Conservation (phyloP, 2,113 vertebrate genomes). For the Mohoua ochrocephala region DNA sequence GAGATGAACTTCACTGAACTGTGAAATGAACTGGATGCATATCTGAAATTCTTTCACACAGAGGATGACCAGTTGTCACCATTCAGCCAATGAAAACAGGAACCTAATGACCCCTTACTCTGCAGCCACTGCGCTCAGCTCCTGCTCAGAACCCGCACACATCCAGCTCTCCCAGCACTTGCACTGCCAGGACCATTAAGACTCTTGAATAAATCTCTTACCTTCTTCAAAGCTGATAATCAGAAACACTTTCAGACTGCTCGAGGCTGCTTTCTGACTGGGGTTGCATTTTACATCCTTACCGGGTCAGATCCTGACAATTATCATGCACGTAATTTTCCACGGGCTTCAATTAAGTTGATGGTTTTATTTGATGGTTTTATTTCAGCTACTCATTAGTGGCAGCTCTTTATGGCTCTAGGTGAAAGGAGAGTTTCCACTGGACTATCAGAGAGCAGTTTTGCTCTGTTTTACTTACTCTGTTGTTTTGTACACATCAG, state of each 20-base stretch:
- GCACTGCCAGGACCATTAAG: neutral
- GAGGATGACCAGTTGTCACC: neutral
- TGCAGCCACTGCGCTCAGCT: neutral
- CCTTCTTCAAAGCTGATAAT: neutral
- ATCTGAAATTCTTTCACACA: neutral
- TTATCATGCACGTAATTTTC: neutral
- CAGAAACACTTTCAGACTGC: neutral
- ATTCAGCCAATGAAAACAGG: neutral
- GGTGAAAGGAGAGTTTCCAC: neutral
- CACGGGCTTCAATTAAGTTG: neutral
- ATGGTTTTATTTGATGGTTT: neutral
- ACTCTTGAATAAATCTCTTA: neutral
- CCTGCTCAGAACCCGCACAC: neutral
- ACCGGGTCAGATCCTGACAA: neutral
- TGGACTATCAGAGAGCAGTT: neutral
- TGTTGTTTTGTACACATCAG: conserved; percentile 92
- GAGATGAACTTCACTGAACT: neutral
- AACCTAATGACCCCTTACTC: neutral
- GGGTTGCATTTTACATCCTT: neutral
- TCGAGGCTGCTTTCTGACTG: neutral
- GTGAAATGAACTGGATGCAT: neutral
- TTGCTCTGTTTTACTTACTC: conserved; percentile 81
- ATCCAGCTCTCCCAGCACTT: neutral
- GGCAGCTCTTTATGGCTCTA: neutral
- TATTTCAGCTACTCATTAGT: neutral